Conservation (phyloP, 2,797 vertebrate species). For the Sylvia borin region DNA sequence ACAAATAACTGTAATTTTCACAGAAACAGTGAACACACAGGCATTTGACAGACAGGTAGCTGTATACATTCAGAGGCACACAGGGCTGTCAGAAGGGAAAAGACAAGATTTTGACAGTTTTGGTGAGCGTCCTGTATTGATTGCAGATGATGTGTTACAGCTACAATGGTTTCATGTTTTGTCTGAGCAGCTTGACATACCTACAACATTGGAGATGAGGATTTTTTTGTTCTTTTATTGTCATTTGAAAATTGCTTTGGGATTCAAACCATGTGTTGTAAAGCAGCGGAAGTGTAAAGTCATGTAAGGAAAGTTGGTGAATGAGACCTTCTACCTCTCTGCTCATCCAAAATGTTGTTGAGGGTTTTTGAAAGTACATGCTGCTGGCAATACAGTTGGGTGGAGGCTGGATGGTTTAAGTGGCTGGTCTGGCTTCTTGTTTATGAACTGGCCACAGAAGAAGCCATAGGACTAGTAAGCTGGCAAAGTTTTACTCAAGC, state of each 20-base stretch:
- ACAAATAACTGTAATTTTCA: not conserved
- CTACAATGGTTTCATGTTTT: not conserved
- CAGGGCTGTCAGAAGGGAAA: not conserved
- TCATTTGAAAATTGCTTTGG: not conserved
- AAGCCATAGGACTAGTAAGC: not conserved
- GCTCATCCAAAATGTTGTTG: not conserved
- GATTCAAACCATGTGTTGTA: not conserved
- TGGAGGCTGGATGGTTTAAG: not conserved
- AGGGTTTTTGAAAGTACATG: accelerated
- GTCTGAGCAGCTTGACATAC: not conserved
- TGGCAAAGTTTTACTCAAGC: not conserved
- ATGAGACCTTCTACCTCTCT: not conserved
- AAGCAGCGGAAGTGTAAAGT: not conserved
- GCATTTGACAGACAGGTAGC: not conserved
- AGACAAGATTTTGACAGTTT: not conserved
- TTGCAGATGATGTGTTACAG: not conserved
- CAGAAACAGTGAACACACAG: not conserved
- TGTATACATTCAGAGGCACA: not conserved
- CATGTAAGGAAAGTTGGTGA: not conserved
- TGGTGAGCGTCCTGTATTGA: not conserved
- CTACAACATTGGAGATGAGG: not conserved
- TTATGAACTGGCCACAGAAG: not conserved
- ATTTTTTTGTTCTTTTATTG: not conserved
- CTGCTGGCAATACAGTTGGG: not conserved
- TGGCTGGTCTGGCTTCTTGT: not conserved